phyloP scores from a whole-genome alignment of 2,113 vertebrate species.

The Sialia sialis region DNA sequence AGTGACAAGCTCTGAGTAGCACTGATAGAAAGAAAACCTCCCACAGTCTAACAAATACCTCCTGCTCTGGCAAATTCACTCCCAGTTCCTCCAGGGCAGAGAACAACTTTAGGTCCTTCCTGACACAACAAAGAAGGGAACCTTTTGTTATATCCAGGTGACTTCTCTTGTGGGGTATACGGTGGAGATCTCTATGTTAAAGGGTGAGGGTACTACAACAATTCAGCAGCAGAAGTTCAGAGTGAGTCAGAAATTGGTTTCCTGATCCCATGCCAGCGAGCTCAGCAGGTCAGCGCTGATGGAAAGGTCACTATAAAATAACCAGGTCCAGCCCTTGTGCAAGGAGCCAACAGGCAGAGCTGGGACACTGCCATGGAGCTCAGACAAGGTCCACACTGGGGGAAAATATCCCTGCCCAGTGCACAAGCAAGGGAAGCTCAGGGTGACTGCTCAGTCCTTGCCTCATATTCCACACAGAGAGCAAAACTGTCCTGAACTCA shows the following conservation, averaged over 20 bases:
- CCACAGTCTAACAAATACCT: not conserved
- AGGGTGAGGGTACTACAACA: not conserved
- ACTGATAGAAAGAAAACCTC: not conserved
- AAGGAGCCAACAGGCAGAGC: not conserved
- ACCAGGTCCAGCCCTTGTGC: not conserved
- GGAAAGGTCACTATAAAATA: slow-evolving; percentile 7
- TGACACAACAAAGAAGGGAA: not conserved
- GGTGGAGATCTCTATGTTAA: not conserved
- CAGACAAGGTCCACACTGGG: not conserved
- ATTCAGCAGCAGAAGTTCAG: not conserved
- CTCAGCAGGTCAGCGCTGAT: not conserved
- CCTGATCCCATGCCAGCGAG: not conserved
- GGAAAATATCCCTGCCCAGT: not conserved
- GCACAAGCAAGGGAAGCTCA: not conserved
- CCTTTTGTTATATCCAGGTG: not conserved
- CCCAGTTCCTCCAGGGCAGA: not conserved
- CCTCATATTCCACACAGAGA: not conserved
- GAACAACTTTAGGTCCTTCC: not conserved
- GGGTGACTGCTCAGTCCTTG: not conserved
- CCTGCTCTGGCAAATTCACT: not conserved
- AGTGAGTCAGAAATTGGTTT: not conserved
- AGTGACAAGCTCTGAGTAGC: not conserved
- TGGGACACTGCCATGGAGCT: not conserved
- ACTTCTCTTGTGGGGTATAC: not conserved
- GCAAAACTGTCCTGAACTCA: not conserved